These are phyloP conservation scores for Orthonychiurus folsomi DNA, from an alignment of 2,888 invertebrate genomes.

Conservation along the genomic window DNA sequence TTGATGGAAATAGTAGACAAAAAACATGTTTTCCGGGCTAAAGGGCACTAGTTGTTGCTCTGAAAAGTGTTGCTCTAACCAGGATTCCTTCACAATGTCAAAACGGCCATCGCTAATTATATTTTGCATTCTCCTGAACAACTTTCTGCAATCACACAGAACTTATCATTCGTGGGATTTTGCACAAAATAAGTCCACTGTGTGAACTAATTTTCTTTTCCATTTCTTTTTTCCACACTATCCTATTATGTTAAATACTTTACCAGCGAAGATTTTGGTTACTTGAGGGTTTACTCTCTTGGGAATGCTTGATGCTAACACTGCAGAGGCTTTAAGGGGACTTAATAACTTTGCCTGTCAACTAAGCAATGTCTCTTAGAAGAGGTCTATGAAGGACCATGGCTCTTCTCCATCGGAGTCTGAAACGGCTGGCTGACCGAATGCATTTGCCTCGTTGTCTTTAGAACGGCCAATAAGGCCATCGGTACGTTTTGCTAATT, in stretches of 20 bases:
- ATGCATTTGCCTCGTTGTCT: background rate
- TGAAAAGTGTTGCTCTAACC: constrained; percentile 1
- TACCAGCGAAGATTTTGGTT: constrained; percentile 53
- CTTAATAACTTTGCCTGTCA: constrained; percentile 6
- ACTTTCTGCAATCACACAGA: constrained; percentile 10
- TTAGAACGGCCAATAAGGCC: constrained; percentile 8
- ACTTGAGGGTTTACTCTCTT: too few relatives aligned
- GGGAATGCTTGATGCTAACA: background rate
- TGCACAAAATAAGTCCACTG: constrained; percentile 4
- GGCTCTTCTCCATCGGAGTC: constrained; percentile 2
- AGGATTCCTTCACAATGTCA: constrained; percentile 7
- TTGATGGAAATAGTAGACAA: too few relatives aligned
- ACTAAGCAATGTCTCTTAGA: too few relatives aligned
- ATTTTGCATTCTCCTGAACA: constrained; percentile 6
- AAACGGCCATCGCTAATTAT: background rate
- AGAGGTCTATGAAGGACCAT: too few relatives aligned
- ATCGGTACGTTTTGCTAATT: constrained; percentile 36
- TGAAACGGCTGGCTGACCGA: constrained; percentile 10
- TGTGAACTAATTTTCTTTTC: constrained; percentile 15
- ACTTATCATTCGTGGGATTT: constrained; percentile 2
- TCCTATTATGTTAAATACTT: constrained; percentile 62
- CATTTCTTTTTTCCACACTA: constrained; percentile 27
- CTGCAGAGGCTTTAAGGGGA: background rate
- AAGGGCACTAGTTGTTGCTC: background rate
- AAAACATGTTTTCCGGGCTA: constrained; percentile 6